These are phyloP conservation scores for Pogonocherus hispidulus DNA, from an alignment of 2,888 invertebrate species.

Conservation along the genomic window DNA sequence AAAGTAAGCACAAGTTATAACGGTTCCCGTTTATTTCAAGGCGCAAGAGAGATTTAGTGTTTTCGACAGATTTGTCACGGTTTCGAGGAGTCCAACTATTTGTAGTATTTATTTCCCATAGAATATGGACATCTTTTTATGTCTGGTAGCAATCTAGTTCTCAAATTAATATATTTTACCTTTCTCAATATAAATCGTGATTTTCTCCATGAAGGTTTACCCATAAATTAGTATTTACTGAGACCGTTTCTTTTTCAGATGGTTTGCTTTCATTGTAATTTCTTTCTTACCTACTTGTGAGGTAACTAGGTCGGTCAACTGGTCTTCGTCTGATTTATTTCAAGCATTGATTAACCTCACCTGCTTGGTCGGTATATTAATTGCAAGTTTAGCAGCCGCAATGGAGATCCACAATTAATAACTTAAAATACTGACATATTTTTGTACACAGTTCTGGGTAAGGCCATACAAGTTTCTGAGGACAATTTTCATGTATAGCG, in stretches of 20 bases:
- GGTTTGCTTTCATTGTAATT: conserved; percentile 44
- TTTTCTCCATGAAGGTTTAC: conserved; percentile 7
- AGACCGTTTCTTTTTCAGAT: conserved; percentile 28
- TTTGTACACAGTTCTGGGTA: no score
- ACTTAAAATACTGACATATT: background rate
- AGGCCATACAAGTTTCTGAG: no score
- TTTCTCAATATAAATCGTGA: conserved; percentile 25
- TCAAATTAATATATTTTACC: conserved; percentile 1
- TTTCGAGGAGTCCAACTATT: background rate
- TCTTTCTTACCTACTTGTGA: conserved; percentile 46
- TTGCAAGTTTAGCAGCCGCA: background rate
- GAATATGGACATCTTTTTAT: conserved; percentile 1
- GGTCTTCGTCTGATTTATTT: conserved; percentile 29
- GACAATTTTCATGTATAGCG: no score
- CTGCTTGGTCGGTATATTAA: conserved; percentile 4
- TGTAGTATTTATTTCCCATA: background rate
- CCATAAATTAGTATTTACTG: conserved; percentile 31
- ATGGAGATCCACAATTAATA: background rate
- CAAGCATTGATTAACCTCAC: conserved; percentile 2
- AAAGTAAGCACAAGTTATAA: background rate
- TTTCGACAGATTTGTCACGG: conserved; percentile 9
- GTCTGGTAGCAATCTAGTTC: background rate
- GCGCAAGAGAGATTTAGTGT: background rate
- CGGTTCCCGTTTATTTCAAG: background rate
- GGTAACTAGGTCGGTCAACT: conserved; percentile 44